These are phyloP conservation scores for Umimayanthus kanabou DNA, from an alignment of 92 coral and sea anemone genomes.

Conservation along the genomic window DNA sequence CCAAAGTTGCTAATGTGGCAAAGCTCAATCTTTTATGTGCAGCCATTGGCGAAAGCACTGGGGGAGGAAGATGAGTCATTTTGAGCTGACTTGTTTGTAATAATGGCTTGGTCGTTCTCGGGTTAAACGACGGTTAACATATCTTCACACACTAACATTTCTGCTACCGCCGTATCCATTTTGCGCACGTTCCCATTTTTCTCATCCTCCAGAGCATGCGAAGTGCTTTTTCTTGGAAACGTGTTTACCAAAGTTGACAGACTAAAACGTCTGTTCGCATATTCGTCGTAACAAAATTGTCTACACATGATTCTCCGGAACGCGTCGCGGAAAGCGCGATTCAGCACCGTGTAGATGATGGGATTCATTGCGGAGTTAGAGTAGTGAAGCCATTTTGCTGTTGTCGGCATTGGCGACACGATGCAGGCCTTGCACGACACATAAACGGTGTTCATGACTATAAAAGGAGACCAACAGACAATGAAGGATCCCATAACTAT, in stretches of 20 bases:
- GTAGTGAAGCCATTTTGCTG: slow-evolving; percentile 86
- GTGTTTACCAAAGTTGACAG: background rate
- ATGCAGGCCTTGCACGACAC: slow-evolving; percentile 55
- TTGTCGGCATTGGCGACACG: slow-evolving; percentile 36
- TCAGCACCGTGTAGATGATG: slow-evolving; percentile 73
- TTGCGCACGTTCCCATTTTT: background rate
- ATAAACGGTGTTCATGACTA: slow-evolving; percentile 52
- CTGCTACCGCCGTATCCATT: slow-evolving; percentile 7
- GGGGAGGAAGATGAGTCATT: no score
- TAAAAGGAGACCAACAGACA: slow-evolving; percentile 84
- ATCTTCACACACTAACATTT: slow-evolving; percentile 17
- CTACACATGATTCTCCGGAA: slow-evolving; percentile 77
- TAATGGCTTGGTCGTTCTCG: no score
- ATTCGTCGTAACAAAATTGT: background rate
- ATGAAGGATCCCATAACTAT: slow-evolving; percentile 88
- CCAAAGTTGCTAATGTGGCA: no score
- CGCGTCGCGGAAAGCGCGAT: slow-evolving; percentile 77
- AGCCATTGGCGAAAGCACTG: no score
- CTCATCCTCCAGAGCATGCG: background rate
- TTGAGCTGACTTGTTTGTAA: no score
- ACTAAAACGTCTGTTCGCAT: background rate
- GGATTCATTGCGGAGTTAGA: slow-evolving; percentile 86
- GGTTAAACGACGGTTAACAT: slow-evolving; percentile 22
- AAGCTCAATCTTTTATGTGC: no score
- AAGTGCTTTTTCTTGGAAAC: slow-evolving; percentile 3